These are phyloP conservation scores for Heterochromis multidens DNA, from an alignment of 2,113 vertebrate genomes.

Conservation along the genomic window DNA sequence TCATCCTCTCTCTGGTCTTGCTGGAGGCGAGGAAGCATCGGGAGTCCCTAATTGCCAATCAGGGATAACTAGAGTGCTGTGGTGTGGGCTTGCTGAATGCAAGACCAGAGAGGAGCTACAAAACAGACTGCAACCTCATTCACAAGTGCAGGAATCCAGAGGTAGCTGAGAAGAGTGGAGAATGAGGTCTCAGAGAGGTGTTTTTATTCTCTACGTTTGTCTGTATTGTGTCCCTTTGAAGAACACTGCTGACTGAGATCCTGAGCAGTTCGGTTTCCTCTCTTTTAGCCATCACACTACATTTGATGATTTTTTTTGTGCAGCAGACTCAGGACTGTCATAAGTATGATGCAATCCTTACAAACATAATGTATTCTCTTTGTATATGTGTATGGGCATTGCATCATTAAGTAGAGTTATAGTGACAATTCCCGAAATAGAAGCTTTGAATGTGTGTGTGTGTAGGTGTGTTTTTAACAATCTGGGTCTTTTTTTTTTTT, in stretches of 20 bases:
- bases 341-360: conserved; percentile 30
- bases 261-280: background rate
- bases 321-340: background rate
- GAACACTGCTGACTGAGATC: background rate
- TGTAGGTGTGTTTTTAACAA: background rate
- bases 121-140: background rate
- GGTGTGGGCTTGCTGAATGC: background rate
- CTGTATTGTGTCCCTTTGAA: background rate
- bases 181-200: background rate
- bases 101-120: background rate
- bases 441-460: background rate
- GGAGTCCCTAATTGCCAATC: conserved; percentile 50
- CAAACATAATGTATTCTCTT: background rate
- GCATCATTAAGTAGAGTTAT: conserved; percentile 3
- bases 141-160: background rate
- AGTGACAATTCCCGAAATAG: background rate
- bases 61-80: background rate
- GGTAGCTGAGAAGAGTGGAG: background rate
- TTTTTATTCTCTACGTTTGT: background rate
- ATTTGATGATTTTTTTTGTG: background rate
- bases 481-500: background rate
- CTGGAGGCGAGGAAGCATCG: background rate
- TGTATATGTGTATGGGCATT: conserved; percentile 5
- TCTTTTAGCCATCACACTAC: background rate
- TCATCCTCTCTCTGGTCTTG: background rate